Percentiles rank a stretch among this genome's conserved stretches.
Evolutionary conservation across 2,888 invertebrate species (phyloP).

Genomic region (Andrena hattorfiana): DNA sequence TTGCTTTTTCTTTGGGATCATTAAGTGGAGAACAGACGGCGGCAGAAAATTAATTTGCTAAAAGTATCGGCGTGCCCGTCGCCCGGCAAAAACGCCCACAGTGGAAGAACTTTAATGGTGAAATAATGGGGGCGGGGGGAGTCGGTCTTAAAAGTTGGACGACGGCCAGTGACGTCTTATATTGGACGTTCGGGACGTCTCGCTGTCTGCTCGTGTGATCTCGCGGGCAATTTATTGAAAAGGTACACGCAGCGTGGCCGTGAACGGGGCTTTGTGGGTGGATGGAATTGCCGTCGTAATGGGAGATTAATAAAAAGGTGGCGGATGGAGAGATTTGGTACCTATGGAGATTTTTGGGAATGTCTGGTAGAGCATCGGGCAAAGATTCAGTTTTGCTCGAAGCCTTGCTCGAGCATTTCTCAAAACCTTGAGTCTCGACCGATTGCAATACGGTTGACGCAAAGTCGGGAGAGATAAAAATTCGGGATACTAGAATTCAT

Average conservation of each 20-base stretch:
- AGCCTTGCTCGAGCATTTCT: too few species aligned
- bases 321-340: too few species aligned
- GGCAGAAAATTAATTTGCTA: constrained; percentile 78
- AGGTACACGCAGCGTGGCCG: background rate
- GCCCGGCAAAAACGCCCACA: constrained; percentile 41
- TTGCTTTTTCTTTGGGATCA: constrained; percentile 73
- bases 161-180: constrained; percentile 71
- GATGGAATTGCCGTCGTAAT: too few species aligned
- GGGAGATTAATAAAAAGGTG: too few species aligned
- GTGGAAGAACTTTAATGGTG: constrained; percentile 75
- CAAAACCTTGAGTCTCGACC: too few species aligned
- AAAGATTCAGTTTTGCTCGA: too few species aligned
- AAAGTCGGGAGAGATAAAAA: too few species aligned
- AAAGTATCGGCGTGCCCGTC: constrained; percentile 71
- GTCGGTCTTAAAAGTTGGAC: constrained; percentile 72
- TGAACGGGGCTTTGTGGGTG: too few species aligned
- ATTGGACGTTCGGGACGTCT: constrained; percentile 56
- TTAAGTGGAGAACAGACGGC: constrained; percentile 76
- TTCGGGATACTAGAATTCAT: too few species aligned
- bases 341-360: too few species aligned
- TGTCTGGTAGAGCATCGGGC: too few species aligned
- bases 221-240: constrained; percentile 21
- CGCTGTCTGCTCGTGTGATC: constrained; percentile 3
- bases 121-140: constrained; percentile 74
- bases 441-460: too few species aligned